Evolutionary conservation across 1,140 invertebrate genomes (phyloP).

Genomic region (Acromyrmex charruanus): DNA sequence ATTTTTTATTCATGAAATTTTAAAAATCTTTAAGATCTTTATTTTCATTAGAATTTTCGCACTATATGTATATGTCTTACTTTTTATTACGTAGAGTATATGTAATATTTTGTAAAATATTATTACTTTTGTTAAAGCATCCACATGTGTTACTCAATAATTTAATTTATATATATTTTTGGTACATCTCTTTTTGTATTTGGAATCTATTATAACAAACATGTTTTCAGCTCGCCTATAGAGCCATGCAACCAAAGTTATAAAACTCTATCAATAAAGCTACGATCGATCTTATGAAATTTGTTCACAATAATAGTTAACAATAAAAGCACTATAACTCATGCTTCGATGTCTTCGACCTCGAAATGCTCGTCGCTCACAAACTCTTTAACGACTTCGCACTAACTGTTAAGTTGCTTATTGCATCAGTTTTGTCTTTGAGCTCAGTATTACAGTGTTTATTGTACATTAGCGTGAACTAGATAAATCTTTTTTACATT

Average conservation of each 20-base stretch:
- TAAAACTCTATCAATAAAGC: slow-evolving; percentile 27
- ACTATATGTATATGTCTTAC: background rate
- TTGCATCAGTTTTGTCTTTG: slow-evolving; percentile 12
- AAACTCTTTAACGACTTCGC: slow-evolving; percentile 64
- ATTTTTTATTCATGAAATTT: slow-evolving; percentile 18
- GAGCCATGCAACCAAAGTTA: slow-evolving; percentile 41
- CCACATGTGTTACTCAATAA: background rate
- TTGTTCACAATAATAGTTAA: slow-evolving; percentile 60
- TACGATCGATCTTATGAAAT: slow-evolving; percentile 66
- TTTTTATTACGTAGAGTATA: background rate
- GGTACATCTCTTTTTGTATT: background rate
- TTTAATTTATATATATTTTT: background rate
- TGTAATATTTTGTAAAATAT: background rate
- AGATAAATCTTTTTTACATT: background rate
- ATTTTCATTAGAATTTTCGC: background rate
- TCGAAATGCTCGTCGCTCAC: slow-evolving; percentile 66
- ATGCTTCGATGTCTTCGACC: slow-evolving; percentile 71
- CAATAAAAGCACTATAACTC: slow-evolving; percentile 64
- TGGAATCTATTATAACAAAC: background rate
- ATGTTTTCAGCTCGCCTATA: background rate
- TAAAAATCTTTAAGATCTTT: background rate
- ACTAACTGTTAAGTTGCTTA: slow-evolving; percentile 27
- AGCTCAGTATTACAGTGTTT: background rate
- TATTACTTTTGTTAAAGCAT: background rate
- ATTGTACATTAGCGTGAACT: background rate